Conservation (phyloP, 2,113 vertebrate genomes). For the Pseudorasbora parva region DNA sequence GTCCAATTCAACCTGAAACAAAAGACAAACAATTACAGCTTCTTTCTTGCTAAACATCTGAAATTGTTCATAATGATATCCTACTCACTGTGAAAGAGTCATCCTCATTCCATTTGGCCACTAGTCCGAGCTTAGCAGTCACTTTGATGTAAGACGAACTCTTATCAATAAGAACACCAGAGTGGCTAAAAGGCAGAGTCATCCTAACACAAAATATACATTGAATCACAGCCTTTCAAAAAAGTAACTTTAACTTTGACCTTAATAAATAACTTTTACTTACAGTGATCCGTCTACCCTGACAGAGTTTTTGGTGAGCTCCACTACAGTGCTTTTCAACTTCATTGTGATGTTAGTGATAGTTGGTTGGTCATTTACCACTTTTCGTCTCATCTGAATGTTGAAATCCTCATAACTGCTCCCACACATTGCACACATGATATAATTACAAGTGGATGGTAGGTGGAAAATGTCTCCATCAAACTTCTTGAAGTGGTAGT, state of each 20-base stretch:
- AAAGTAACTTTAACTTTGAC: background rate
- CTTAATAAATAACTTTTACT: constrained; percentile 51
- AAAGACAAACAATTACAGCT: background rate
- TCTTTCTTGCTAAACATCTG: background rate
- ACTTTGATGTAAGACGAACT: constrained; percentile 75
- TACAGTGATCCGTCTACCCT: constrained; percentile 73
- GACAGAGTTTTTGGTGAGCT: constrained; percentile 70
- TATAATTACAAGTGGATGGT: constrained; percentile 84
- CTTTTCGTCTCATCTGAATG: constrained; percentile 80
- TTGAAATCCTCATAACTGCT: constrained; percentile 83
- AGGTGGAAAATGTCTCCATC: constrained; percentile 85
- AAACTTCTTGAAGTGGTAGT: constrained; percentile 89
- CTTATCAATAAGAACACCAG: constrained; percentile 78
- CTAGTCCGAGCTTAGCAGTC: constrained; percentile 80
- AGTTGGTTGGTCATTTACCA: constrained; percentile 50
- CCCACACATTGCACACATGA: constrained; percentile 80
- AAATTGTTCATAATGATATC: constrained; percentile 36
- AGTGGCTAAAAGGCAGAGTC: constrained; percentile 77
- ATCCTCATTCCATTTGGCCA: constrained; percentile 79
- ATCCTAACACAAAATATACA: constrained; percentile 66
- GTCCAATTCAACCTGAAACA: constrained; percentile 83
- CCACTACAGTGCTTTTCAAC: constrained; percentile 78
- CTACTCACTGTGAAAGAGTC: constrained; percentile 80
- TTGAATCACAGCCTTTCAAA: background rate
- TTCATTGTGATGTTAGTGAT: constrained; percentile 76